Evolutionary conservation across 2,113 vertebrate species (phyloP).

Genomic region (Scolopax mira): DNA sequence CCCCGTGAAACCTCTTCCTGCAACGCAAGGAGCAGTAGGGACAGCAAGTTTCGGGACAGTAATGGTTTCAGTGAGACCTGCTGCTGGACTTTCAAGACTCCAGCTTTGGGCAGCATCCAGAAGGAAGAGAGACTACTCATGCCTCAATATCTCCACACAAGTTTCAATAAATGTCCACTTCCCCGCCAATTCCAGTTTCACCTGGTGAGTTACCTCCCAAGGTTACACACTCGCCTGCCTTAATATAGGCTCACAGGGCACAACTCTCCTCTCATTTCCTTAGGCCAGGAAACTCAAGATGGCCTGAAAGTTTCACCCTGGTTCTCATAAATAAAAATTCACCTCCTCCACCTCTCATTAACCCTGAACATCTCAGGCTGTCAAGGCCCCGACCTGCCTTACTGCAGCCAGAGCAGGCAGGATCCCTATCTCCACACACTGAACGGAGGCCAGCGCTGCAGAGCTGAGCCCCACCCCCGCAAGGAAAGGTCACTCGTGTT

Average conservation of each 20-base stretch:
- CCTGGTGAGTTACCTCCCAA: not conserved
- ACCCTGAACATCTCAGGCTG: not conserved
- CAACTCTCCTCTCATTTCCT: not conserved
- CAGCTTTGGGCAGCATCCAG: not conserved
- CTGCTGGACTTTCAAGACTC: not conserved
- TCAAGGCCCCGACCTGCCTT: not conserved
- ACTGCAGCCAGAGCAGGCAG: not conserved
- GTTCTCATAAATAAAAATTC: not conserved
- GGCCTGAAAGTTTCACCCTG: not conserved
- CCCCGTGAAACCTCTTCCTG: rapidly evolving
- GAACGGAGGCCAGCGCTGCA: rapidly evolving
- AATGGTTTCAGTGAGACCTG: not conserved
- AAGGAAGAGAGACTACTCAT: not conserved
- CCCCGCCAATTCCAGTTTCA: too few relatives aligned
- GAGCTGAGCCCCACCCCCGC: rapidly evolving
- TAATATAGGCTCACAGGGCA: rapidly evolving
- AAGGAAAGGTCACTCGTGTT: rapidly evolving
- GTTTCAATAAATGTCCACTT: not conserved
- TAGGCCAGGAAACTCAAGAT: not conserved
- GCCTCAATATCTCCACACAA: not conserved
- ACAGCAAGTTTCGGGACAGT: not conserved
- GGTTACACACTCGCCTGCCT: rapidly evolving
- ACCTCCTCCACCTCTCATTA: not conserved
- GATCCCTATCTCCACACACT: not conserved
- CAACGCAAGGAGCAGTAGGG: rapidly evolving